Evolutionary conservation across 1,140 invertebrate species (phyloP).

Genomic region (Brachionus rotundiformis): DNA sequence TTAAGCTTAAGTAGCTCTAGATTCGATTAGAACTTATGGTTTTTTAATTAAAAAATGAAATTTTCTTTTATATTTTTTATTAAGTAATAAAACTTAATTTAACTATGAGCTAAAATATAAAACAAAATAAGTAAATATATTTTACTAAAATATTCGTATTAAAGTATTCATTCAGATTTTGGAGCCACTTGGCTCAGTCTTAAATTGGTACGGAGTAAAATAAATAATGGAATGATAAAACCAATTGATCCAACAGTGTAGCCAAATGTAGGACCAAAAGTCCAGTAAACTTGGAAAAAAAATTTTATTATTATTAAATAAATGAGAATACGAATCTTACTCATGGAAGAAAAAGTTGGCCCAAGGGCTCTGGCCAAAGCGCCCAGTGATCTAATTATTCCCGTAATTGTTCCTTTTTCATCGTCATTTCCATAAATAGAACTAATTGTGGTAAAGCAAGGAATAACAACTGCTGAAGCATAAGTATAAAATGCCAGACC

Average conservation of each 20-base stretch:
- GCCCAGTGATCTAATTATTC: slow-evolving; percentile 82
- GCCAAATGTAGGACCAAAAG: slow-evolving; percentile 73
- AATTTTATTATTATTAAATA: slow-evolving; percentile 40
- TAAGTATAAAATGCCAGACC: slow-evolving; percentile 84
- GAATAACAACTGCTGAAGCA: slow-evolving; percentile 66
- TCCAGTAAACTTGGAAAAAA: slow-evolving; percentile 75
- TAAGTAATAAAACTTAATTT: not conserved
- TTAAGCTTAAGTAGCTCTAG: no score
- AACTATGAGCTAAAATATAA: not conserved
- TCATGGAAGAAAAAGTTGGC: slow-evolving; percentile 65
- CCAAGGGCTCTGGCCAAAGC: slow-evolving; percentile 15
- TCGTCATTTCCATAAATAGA: slow-evolving; percentile 63
- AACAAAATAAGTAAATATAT: not conserved
- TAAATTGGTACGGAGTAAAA: slow-evolving; percentile 14
- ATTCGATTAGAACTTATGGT: no score
- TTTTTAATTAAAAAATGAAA: not conserved
- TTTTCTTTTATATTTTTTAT: not conserved
- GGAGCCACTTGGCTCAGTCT: not conserved
- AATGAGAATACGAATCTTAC: slow-evolving; percentile 52
- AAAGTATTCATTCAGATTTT: slow-evolving; percentile 30
- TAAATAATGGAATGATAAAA: slow-evolving; percentile 54
- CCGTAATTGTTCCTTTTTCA: slow-evolving; percentile 87
- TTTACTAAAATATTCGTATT: not conserved
- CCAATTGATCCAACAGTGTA: slow-evolving; percentile 71
- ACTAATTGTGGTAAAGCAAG: slow-evolving; percentile 38